Conservation (phyloP, 1,140 invertebrate species). For the Diprion similis region DNA sequence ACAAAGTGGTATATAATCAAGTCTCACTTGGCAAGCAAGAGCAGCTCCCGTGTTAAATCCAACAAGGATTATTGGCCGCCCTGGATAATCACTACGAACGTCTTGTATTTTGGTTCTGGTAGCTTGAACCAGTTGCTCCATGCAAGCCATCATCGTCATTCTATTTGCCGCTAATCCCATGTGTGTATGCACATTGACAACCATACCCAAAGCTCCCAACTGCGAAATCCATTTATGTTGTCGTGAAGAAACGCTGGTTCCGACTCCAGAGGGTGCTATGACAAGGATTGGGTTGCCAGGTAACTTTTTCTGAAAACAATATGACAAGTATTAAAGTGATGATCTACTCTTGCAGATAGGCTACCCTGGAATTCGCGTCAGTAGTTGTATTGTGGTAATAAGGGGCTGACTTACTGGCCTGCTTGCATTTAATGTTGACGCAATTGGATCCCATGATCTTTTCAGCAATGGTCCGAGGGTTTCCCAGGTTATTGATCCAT, state of each 20-base stretch:
- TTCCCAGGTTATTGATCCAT: constrained; percentile 62
- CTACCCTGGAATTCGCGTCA: constrained; percentile 8
- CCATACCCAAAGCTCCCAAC: constrained; percentile 72
- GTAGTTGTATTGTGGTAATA: not conserved
- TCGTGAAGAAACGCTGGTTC: constrained; percentile 61
- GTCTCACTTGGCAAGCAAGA: constrained; percentile 70
- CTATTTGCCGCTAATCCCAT: constrained; percentile 54
- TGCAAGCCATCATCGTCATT: constrained; percentile 65
- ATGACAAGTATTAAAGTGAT: not conserved
- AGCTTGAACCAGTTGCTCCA: constrained; percentile 75
- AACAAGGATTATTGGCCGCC: constrained; percentile 77
- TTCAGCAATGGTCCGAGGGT: constrained; percentile 73
- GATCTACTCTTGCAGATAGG: constrained; percentile 20
- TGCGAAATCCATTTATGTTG: constrained; percentile 75
- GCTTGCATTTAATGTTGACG: constrained; percentile 61
- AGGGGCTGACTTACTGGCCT: constrained; percentile 63
- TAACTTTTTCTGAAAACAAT: constrained; percentile 68
- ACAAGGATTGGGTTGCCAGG: constrained; percentile 77
- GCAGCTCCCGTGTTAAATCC: constrained; percentile 80
- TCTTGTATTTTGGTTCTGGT: constrained; percentile 76
- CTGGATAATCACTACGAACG: constrained; percentile 70
- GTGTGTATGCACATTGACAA: constrained; percentile 70
- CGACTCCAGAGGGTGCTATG: constrained; percentile 67
- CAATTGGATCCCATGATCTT: constrained; percentile 79
- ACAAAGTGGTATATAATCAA: not conserved